Base-by-base conservation (phyloP, 2,888 invertebrate genomes). In the Stenodema calcarata region DNA sequence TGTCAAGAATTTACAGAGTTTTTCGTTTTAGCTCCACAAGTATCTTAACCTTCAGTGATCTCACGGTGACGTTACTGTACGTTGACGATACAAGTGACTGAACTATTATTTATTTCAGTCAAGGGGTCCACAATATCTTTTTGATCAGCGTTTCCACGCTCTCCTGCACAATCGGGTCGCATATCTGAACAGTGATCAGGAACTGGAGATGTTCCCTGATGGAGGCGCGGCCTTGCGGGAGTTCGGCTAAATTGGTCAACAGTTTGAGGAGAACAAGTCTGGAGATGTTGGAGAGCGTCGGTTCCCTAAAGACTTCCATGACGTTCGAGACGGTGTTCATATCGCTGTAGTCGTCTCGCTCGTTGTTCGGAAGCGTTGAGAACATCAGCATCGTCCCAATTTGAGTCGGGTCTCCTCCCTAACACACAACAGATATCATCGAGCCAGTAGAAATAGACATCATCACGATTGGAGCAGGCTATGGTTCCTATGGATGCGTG, bases 241-340 rank as follows among this genome's bases (percentile, higher is more conserved):
- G 6, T 28, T 84, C 84, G 7, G 84, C 75, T 27, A 84, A 73
- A 23, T 84, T 84, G 1, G 75, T 84, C 84, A 84, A 12, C 16
- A 84, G 42, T 62, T 47, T 84, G n/a, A 84, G 28, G 3, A 84
- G 44, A 27, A 44, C 70, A n/a, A 73, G 84, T 11, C 73, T 42
- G n/a, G 84, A 44, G 27, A 73, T 14, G 27, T 75, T 84, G 2
- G 84, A 73, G 18, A 84, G 35, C 9, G n/a, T 73, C n/a, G 84
- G 84, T 18, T 42, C 28, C 12, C 18, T 16, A 11, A 84, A 75
- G 23, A 73, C 35, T 27, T 70, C 28, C 16, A 84, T 27, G n/a
- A 75, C 30, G 12, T 14, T 30, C 14, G 12, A 14, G 9, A 84
- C 27, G n/a, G 47, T 62, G 44, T 28, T 28, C 70, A 73, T 47